Base-by-base conservation (phyloP, 2,888 invertebrate species). In the Coelinius sp. region DNA sequence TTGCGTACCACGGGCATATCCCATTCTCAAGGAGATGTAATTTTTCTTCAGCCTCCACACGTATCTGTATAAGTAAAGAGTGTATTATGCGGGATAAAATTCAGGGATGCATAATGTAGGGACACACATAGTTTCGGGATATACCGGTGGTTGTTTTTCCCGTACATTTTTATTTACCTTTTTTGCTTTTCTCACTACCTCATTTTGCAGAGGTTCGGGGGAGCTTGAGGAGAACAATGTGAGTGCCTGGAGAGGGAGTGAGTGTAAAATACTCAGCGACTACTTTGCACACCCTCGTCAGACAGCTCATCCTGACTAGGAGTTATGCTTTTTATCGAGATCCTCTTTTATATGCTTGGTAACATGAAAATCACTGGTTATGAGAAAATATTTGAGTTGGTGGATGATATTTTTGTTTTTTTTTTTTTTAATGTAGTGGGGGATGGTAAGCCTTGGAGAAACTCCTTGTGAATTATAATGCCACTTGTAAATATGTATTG, bases 21-120 rank as follows among this genome's bases (percentile, higher is more conserved):
- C 41, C 56, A 71, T 67, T 38, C 44, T 53, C 66, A 35, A 46
- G 44, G 53, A 63, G 73, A 63, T 73, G n/a, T n/a, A n/a, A 74
- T 74, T 76, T 76, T 73, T 73, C 71, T 74, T 69, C 20, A 62
- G 64, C 62, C n/a, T 6, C 62, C 68, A 70, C 59, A 56, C 25
- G 56, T 52, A 68, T 75, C 71, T 76, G 79, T 76, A 82, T 82
- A 81, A 79, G 78, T 82, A 83, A 83, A 81, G 81, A 84, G 80
- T 83, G 80, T 81, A 84, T 84, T 84, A 83, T 82, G 77, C 79
- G 71, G 75, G 78, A 78, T 81, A 80, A 83, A 83, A 83, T 83
- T 79, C 77, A 66, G 59, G 76, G 80, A 81, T 84, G 83, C 83
- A 83, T 83, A 84, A 84, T 84, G 82, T 78, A 59, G 59, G 35